Conservation (phyloP, 2,113 vertebrate species). For the Entomyzon cyanotis region DNA sequence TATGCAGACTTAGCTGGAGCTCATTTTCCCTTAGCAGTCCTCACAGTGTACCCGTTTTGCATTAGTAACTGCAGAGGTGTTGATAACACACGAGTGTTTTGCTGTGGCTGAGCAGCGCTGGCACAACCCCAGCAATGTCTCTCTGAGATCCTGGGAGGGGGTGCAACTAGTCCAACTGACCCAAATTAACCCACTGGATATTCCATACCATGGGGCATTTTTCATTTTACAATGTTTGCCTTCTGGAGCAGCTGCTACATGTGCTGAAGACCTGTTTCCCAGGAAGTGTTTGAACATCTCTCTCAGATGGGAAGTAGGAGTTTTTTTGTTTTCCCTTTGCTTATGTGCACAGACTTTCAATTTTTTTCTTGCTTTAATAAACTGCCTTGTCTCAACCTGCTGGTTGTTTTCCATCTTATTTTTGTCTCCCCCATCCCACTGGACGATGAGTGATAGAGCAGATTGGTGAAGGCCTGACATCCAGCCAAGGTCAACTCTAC, state of each 20-base stretch:
- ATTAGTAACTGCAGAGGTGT: neutral
- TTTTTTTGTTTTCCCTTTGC: neutral
- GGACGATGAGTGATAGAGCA: neutral
- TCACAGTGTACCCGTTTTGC: too few species aligned
- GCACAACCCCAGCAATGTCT: neutral
- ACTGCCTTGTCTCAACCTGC: neutral
- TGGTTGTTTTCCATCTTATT: neutral
- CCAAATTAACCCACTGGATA: neutral
- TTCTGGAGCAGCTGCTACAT: neutral
- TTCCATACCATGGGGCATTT: neutral
- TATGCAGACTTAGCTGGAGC: neutral
- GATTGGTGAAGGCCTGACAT: neutral
- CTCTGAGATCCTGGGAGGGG: neutral
- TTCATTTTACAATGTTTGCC: fast-evolving
- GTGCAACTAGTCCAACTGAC: neutral
- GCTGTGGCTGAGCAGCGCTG: neutral
- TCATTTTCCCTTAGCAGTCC: neutral
- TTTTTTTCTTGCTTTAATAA: neutral
- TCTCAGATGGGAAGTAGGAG: neutral
- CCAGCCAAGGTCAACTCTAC: neutral
- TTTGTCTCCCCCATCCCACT: neutral
- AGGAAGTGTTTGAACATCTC: neutral
- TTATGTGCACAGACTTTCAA: neutral
- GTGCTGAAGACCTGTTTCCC: neutral
- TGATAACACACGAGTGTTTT: neutral